Evolutionary conservation across 2,888 invertebrate genomes (phyloP), one percentile per base, ranked within the genome.

Genomic region (Agrenia bidenticulata): DNA sequence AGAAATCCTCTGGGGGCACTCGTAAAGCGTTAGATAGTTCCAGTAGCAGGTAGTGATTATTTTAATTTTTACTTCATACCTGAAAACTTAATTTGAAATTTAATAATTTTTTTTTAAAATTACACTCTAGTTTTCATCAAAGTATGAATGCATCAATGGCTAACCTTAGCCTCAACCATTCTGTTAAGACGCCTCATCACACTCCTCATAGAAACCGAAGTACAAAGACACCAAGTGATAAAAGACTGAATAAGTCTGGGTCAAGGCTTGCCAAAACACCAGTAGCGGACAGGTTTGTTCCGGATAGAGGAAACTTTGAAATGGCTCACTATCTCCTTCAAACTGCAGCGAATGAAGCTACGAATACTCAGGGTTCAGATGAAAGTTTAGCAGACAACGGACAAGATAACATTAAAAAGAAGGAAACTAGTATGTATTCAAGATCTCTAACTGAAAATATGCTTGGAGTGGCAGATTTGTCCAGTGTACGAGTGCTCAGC

Each of bases 321-420:
- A 73, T 76, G 74, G 73, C 76, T 15, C 67, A 72, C 41, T 76
- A 76, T 60, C 66, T 76, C 2, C 67, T 76, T 19, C 66, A 69
- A 54, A 63, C 54, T 15, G 61, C 64, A 2, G 27, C 64, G 11
- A 57, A 55, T 26, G 64, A 64, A 17, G 58, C 49, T 21, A 59
- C 50, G 21, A 45, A 24, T 39, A 1, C 1, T 41, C 50, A 62
- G 58, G 24, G 23, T 24, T 24, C 23, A 37, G 19, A 62, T 37
- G 58, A 63, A 41, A 68, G 61, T 21, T 24, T 54, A 1, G 63
- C 55, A 42, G 45, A 45, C 45, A 45, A 15, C 15, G 32, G 4
- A 4, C 32, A 7, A 11, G 45, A 19, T 15, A 19, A 45, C 5
- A 45, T 5, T 45, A 45, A 45, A 17, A 64, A 58, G 26, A 63